Percentiles rank a stretch among this genome's conserved stretches.
phyloP scores from a whole-genome alignment of 2,113 vertebrate species.

The Morone saxatilis region DNA sequence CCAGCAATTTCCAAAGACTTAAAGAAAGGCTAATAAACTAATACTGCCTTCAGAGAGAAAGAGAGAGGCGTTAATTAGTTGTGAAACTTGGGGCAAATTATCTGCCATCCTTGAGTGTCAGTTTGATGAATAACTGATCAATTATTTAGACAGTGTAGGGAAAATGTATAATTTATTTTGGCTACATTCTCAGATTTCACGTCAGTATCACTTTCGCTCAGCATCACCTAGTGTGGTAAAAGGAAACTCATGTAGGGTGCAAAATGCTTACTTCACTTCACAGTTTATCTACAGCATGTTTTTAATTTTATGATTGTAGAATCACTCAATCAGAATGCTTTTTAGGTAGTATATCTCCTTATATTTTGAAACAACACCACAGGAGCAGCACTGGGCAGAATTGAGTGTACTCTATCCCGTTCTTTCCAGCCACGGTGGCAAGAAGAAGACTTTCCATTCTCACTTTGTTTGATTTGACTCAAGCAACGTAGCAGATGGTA shows the following conservation, averaged over 20 bases:
- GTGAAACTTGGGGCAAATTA: conserved; percentile 17
- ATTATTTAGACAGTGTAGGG: conserved; percentile 59
- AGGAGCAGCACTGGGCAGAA: not conserved
- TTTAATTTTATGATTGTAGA: not conserved
- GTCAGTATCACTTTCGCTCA: conserved; percentile 35
- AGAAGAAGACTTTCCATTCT: not conserved
- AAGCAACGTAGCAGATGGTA: not conserved
- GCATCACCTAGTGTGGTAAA: not conserved
- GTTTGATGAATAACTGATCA: conserved; percentile 40
- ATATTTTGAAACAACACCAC: not conserved
- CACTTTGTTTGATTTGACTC: not conserved
- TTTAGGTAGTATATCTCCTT: not conserved
- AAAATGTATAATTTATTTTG: conserved; percentile 61
- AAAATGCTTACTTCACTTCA: not conserved
- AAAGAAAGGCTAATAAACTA: not conserved
- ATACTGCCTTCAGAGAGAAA: not conserved
- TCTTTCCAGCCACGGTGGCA: not conserved
- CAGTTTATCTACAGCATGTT: not conserved
- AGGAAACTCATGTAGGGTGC: not conserved
- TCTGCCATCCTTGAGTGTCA: conserved; percentile 15
- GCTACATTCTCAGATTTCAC: conserved; percentile 63
- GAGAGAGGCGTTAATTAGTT: conserved; percentile 6
- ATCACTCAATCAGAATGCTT: not conserved
- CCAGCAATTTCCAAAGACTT: too few relatives aligned
- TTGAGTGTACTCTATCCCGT: not conserved